Evolutionary conservation across 2,888 invertebrate genomes (phyloP).

Genomic region (Rhagium mordax): DNA sequence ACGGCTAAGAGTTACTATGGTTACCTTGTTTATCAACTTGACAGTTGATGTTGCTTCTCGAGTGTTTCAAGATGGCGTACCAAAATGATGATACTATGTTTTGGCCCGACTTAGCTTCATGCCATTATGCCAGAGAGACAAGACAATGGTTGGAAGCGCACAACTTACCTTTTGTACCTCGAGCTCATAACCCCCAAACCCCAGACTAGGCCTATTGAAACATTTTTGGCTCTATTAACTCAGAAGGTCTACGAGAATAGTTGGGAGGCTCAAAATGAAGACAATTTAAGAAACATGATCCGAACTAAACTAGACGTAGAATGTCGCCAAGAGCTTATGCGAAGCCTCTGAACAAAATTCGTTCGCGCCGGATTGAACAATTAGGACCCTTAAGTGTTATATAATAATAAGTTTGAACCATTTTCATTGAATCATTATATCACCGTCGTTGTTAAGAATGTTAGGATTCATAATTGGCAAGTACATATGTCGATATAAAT

Average conservation of each 20-base stretch:
- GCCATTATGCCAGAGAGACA: slow-evolving; percentile 3
- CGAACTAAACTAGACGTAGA: slow-evolving; percentile 2
- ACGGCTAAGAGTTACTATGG: background rate
- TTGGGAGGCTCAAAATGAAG: slow-evolving; percentile 6
- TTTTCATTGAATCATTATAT: too few relatives aligned
- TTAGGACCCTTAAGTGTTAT: slow-evolving; percentile 3
- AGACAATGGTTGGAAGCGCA: slow-evolving; percentile 7
- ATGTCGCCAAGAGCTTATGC: background rate
- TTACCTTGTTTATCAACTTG: background rate
- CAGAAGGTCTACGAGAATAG: slow-evolving; percentile 4
- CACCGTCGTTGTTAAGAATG: too few relatives aligned
- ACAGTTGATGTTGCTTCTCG: background rate
- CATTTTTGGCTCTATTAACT: background rate
- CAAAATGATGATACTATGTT: slow-evolving; percentile 1
- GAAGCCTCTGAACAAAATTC: background rate
- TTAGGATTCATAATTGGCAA: too few relatives aligned
- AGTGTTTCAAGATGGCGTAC: background rate
- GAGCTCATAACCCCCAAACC: background rate
- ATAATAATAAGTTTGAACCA: too few relatives aligned
- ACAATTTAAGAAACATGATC: background rate
- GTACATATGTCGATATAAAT: too few relatives aligned
- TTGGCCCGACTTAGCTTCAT: slow-evolving; percentile 3
- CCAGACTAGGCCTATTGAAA: background rate
- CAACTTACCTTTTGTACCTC: background rate
- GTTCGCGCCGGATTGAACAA: slow-evolving; percentile 1